These are phyloP conservation scores for Labeo calbasu DNA, from an alignment of 2,797 vertebrate genomes.

Conservation along the genomic window DNA sequence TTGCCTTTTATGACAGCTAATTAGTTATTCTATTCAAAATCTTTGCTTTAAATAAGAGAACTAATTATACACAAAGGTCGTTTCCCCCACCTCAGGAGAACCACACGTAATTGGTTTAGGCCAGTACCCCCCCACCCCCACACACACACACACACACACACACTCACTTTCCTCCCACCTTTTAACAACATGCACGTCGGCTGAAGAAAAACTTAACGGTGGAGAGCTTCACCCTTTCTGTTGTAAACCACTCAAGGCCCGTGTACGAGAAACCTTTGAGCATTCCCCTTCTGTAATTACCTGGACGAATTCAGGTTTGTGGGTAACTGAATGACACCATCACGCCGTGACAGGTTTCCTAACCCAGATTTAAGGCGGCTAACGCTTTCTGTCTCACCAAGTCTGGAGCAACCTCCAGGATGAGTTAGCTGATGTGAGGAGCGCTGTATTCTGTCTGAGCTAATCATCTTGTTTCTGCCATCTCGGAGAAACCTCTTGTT, in stretches of 20 bases:
- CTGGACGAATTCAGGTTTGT: constrained; percentile 43
- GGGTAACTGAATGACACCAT: constrained; percentile 8
- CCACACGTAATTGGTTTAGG: constrained; percentile 87
- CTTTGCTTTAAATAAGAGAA: constrained; percentile 94
- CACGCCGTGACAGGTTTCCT: constrained; percentile 34
- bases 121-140: constrained; percentile 66
- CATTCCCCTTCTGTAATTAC: constrained; percentile 23
- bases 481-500: constrained; percentile 63
- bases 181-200: constrained; percentile 73
- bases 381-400: constrained; percentile 52
- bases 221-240: constrained; percentile 71
- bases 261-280: constrained; percentile 1
- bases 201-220: constrained; percentile 70
- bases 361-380: constrained; percentile 60
- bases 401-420: constrained; percentile 60
- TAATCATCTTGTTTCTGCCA: constrained; percentile 56
- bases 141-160: constrained; percentile 64
- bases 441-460: constrained; percentile 56
- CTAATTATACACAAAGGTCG: constrained; percentile 95
- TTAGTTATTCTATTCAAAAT: constrained; percentile 94
- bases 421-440: constrained; percentile 59
- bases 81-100: constrained; percentile 80
- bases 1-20: constrained; percentile 94
- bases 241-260: constrained; percentile 48
- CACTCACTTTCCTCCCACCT: constrained; percentile 49